These are phyloP conservation scores for Eulemur albifrons DNA, from an alignment of 2,797 vertebrate species.

Conservation along the genomic window DNA sequence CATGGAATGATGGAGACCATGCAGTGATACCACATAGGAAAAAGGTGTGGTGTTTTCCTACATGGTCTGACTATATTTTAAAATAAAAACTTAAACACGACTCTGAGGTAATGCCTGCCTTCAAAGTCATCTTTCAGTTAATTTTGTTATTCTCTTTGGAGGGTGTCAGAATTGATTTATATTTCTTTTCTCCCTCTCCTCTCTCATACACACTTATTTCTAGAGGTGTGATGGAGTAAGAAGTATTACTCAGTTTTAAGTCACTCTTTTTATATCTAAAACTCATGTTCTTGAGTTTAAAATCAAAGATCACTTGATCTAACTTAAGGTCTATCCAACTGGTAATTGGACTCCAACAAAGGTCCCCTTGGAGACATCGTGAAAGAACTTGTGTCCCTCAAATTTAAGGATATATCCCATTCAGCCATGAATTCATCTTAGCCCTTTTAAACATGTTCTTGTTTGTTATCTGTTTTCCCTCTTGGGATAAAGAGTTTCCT, in stretches of 20 bases:
- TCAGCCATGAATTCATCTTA: not conserved
- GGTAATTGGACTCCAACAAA: not conserved
- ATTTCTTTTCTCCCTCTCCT: not conserved
- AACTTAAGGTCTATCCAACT: not conserved
- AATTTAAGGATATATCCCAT: not conserved
- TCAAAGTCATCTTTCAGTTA: slow-evolving; percentile 16
- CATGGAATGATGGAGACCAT: not conserved
- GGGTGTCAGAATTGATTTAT: not conserved
- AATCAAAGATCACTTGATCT: not conserved
- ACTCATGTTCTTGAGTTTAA: not conserved
- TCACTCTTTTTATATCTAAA: not conserved
- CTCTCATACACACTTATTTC: not conserved
- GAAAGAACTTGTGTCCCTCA: not conserved
- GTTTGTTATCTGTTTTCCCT: not conserved
- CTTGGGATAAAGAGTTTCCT: not conserved
- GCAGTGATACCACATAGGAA: not conserved
- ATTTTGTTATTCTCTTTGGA: not conserved
- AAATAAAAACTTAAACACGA: slow-evolving; percentile 31
- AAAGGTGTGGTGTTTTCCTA: slow-evolving; percentile 36
- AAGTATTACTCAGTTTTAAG: not conserved
- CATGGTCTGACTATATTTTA: not conserved
- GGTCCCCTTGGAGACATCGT: not conserved
- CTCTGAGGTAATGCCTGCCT: not conserved
- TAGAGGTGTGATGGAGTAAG: not conserved
- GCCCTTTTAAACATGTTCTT: not conserved